Base-by-base conservation (phyloP, 2,888 invertebrate genomes). In the Eilema depressum region DNA sequence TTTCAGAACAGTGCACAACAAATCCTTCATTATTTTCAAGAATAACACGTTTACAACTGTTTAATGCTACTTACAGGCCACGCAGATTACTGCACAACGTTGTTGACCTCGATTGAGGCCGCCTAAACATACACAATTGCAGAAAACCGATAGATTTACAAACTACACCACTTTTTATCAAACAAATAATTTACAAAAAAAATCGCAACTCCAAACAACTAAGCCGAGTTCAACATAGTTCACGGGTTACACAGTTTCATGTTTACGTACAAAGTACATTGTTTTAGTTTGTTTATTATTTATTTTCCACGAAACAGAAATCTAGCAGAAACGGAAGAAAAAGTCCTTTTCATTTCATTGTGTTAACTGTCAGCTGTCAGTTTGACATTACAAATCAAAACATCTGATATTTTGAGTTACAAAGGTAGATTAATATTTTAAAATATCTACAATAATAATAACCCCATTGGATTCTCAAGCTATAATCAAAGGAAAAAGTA, bases 21-120 rank as follows among this genome's bases (percentile, higher is more conserved):
- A 23, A 69, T 59, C 37, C 62, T 25, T 37, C 23, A 25, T 37
- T 25, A 60, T 8, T 56, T 10, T 33, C 11, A 68, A 14, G 23
- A 56, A 61, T 75, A 73, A 68, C 59, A 57, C 41, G 56, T 66
- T 70, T 69, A 68, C 26, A 73, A 75, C 69, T 68, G 62, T 60
- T 66, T 74, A 41, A 62, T 64, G 33, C 67, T 83, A 81, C 81
- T 81, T 73, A 81, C 81, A 66, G 71, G 73, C 33, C 63, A 69
- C 12, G 63, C 64, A 74, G 66, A 71, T 74, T 75, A 69, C 70
- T 79, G 65, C 73, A 78, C 78, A 81, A 85, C 75, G 89, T 83
- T 88, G 86, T 87, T 88, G 89, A 92, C 89, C 91, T 88, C 77
- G 89, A 91, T 83, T 87, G 86, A 89, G 90, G 86, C 70, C 91